Percentiles rank a stretch among this genome's conserved stretches.
phyloP scores from a whole-genome alignment of 2,113 vertebrate species.

The Ceyx margarethae region DNA sequence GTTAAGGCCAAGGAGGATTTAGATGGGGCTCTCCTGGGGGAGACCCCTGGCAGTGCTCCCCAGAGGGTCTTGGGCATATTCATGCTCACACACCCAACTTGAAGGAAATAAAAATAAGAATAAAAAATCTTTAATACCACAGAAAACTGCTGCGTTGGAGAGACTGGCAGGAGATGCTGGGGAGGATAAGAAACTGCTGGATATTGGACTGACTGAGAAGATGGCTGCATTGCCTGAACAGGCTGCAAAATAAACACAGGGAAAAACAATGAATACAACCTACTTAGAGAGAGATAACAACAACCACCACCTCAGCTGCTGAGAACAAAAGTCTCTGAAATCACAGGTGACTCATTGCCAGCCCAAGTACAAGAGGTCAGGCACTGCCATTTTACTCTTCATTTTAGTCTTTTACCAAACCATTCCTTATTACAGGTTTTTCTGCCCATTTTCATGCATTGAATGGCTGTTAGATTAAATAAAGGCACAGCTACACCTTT shows the following conservation, averaged over 20 bases:
- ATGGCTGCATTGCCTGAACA: constrained; percentile 78
- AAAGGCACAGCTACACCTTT: neutral
- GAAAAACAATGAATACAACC: constrained; percentile 32
- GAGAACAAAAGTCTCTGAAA: neutral
- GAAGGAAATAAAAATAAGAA: neutral
- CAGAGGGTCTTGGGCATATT: neutral
- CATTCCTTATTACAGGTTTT: neutral
- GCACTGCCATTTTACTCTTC: neutral
- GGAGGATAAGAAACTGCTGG: constrained; percentile 87
- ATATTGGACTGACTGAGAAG: constrained; percentile 84
- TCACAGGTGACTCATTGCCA: neutral
- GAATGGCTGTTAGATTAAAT: neutral
- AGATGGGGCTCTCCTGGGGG: neutral
- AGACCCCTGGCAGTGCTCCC: neutral
- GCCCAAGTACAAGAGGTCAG: neutral
- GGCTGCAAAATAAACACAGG: constrained; percentile 60
- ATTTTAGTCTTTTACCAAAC: neutral
- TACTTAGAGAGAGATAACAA: neutral
- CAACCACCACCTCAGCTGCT: neutral
- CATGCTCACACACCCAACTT: neutral
- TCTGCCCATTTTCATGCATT: neutral
- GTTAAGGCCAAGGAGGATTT: neutral
- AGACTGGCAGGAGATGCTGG: constrained; percentile 87
- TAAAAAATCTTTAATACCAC: constrained; percentile 71
- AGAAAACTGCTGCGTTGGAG: constrained; percentile 86